Base-by-base conservation (phyloP, 2,113 vertebrate species). In the Strigops habroptila region DNA sequence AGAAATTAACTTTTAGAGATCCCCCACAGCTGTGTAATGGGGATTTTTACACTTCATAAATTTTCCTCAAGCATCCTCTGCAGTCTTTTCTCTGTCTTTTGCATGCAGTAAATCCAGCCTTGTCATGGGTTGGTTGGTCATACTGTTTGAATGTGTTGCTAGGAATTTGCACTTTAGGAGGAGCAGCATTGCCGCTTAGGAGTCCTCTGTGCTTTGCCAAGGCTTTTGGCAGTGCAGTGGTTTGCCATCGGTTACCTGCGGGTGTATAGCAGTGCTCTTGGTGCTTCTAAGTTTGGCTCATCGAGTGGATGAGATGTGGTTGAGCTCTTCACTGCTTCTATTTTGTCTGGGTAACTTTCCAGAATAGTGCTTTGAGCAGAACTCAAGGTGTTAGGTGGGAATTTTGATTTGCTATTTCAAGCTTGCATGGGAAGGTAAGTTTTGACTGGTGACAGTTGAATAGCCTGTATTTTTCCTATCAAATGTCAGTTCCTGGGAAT, bases 271-370 rank as follows among this genome's bases (percentile, higher is more conserved):
- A 33, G 19, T 9, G 24, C 53, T 74, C 43, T 7, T 2, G 13
- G 14, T 41, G 18, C 31, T 62, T 39, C 7, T 7, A 2, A 8
- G 43, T 17, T 39, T 0, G 0, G 39, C n/a, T 37, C 4, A 8
- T 59, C 2, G 3, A 0, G 11, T 18, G 52, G 22, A 22, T 31
- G 27, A 18, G 21, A 35, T 27, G 24, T 17, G 17, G 17, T 7
- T 3, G 30, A 70, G 48, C 13, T 33, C 44, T 24, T 75, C 18
- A 8, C 27, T 2, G 3, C 51, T 64, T 37, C 9, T 22, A 2
- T 65, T 37, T 59, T 30, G 49, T 67, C 31, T 18, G 11, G 6
- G 14, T 53, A 6, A 14, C 13, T 64, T 65, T 67, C 46, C 49
- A 6, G 25, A 18, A 5, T 15, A 3, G 30, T 5, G 5, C 9